Evolutionary conservation across 2,888 invertebrate genomes (phyloP), one percentile per base, ranked within the genome.

Genomic region (Nebria salina): DNA sequence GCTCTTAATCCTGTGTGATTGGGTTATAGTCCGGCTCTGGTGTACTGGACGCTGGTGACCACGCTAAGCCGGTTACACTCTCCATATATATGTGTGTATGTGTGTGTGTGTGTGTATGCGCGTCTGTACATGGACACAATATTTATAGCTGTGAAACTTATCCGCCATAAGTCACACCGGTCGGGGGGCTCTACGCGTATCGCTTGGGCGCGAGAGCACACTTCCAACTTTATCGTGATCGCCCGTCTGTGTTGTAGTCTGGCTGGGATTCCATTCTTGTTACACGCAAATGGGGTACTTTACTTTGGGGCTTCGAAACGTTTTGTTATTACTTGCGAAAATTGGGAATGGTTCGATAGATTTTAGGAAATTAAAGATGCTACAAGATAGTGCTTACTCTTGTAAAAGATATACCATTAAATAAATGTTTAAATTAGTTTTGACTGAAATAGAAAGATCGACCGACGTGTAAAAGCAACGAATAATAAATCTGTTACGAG

Each of bases 71-170:
- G 73, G 65, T 70, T 77, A 54, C 54, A 54, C 54, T 54, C 54
- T 54, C 54, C 54, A 54, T 13, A 8, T 11, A 11, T 11, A 7
- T 54, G 13, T 54, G 1, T 20, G 1, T 20, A 20, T 54, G 2
- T 11, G 13, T 54, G 1, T 54, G 13, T 54, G 0, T 8, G 54
- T 54, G 54, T 3, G 11, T 65, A 75, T 42, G 79, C 42, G 66
- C 26, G 54, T 64, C 68, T 72, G 70, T 70, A 80, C 72, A 75
- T 26, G 65, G 75, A 68, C 85, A 85, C 87, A 87, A 87, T 87
- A 88, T 88, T 88, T 88, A 88, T 87, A 86, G 86, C 87, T 85
- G 84, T 87, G 86, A 87, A 87, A 88, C 86, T 85, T 87, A 87
- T 87, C 87, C 87, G 87, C 86, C 86, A 87, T 88, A 88, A 87